These are phyloP conservation scores for Zoroaster sp. DNA, from an alignment of 53 echinoderm and acorn worm species.

Conservation along the genomic window DNA sequence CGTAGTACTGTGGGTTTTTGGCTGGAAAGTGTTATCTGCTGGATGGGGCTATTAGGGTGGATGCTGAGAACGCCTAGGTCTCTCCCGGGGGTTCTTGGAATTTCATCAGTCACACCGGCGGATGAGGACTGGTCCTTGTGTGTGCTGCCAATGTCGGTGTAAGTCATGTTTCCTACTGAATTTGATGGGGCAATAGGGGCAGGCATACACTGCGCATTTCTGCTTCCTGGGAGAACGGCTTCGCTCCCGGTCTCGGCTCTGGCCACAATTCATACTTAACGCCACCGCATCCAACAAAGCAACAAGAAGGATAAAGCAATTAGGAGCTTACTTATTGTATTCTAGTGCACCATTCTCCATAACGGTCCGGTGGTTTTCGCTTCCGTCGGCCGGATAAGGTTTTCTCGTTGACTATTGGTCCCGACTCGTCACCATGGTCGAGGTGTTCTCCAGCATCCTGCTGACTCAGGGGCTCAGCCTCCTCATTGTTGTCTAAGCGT, in stretches of 20 bases:
- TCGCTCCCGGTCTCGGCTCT: neutral
- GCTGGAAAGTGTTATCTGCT: neutral
- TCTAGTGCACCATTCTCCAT: neutral
- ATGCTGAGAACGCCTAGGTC: neutral
- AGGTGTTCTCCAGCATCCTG: too few species aligned
- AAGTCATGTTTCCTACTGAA: constrained; percentile 29
- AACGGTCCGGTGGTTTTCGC: neutral
- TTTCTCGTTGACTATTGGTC: neutral
- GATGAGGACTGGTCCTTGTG: neutral
- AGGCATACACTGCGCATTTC: neutral
- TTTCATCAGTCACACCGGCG: neutral
- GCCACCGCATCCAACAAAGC: neutral
- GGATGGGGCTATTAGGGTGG: constrained; percentile 9
- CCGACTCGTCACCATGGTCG: neutral
- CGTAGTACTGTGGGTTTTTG: neutral
- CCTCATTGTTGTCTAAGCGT: too few species aligned
- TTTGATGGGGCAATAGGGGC: constrained; percentile 11
- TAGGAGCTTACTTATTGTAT: neutral
- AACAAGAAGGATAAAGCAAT: neutral
- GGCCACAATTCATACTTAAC: neutral
- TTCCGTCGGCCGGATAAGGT: neutral
- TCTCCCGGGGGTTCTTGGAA: constrained; percentile 16
- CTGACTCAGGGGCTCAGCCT: too few species aligned
- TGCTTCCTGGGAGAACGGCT: neutral
- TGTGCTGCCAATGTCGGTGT: constrained; percentile 5